Base-by-base conservation (phyloP, 1,140 invertebrate species). In the Drosophila orena region DNA sequence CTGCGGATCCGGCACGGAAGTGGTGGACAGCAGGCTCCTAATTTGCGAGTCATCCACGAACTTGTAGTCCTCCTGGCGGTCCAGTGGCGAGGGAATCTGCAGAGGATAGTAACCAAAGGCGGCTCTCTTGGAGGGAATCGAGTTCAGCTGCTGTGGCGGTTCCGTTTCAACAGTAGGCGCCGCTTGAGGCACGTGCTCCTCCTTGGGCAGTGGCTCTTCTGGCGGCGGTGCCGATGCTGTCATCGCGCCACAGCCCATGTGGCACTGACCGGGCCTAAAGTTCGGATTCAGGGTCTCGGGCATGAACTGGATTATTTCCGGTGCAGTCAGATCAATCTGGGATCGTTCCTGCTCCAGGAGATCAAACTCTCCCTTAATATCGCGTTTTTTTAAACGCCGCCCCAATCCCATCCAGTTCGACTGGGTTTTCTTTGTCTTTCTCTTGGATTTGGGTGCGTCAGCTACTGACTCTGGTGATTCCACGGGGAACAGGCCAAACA, bases 261-360 rank as follows among this genome's bases (percentile, higher is more conserved):
- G 81, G 37, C 90, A 91, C 44, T 81, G 86, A 6, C 78, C 76
- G 7, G 76, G 80, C 43, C 86, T 90, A 7, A 89, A 92, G 43
- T 77, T 62, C 4, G 91, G 85, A 61, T 71, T 76, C 14, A 92
- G 68, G 2, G 90, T 77, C 65, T 92, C 91, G 20, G 91, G 91
- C 91, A 92, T 91, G 12, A 57, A 92, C 60, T 92, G 91, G 59
- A 92, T 88, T 15, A 92, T 92, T 64, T 92, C 91, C 5, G 91
- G 91, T 0, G 81, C 77, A 2, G 81, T 91, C 6, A 91, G 54
- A 59, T 91, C 90, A 5, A 77, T 69, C 7, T 89, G 69, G 7
- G 74, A 66, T 7, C 84, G 80, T 24, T 91, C 90, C 20, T 54
- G 78, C 64, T 91, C 90, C 49, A 91, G 40, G 10, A 91, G 56